Evolutionary conservation across 2,888 invertebrate species (phyloP), one percentile per base, ranked within the genome.

Genomic region (Eueremaeus valkanovi): DNA sequence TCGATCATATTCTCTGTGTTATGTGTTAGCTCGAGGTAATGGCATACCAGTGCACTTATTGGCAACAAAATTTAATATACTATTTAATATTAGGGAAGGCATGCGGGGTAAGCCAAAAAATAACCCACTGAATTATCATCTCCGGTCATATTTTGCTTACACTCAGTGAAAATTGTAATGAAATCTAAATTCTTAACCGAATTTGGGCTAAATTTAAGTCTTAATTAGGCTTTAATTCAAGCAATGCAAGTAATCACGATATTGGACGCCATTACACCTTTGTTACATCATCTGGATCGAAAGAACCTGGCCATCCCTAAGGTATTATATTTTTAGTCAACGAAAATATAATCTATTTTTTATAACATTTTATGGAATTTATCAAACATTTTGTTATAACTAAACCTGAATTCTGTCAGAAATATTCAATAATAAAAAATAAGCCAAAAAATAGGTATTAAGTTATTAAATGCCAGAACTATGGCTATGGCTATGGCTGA

Each of bases 361-460:
- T 18, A 63, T 29, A 29, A 33, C 16, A n/a, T 33, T 63, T 70
- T 42, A 40, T 29, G 16, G 70, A 42, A 70, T 70, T 70, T 70
- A 70, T 70, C 45, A 70, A 70, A 70, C 27, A 70, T 70, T 70
- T 42, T 70, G 16, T n/a, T 70, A 45, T 42, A 45, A 45, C 42
- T 70, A n/a, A 29, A 70, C 24, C 18, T 29, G 42, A 70, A 27
- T 42, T 61, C 13, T 18, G 18, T 11, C 31, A 13, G 29, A 61
- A 61, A 29, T 58, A 33, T 31, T 18, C 70, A 27, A 36, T 66
- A 31, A 36, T 21, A 66, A n/a, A n/a, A n/a, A n/a, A n/a, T 40
- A 66, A 66, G 36, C 33, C 36, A 66, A 21, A 63, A 36, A 70
- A 45, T 70, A 11, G 29, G 70, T 70, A 70, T 70, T 70, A 70